phyloP scores from a whole-genome alignment of 2,113 vertebrate species.

The Tauraco erythrolophus region DNA sequence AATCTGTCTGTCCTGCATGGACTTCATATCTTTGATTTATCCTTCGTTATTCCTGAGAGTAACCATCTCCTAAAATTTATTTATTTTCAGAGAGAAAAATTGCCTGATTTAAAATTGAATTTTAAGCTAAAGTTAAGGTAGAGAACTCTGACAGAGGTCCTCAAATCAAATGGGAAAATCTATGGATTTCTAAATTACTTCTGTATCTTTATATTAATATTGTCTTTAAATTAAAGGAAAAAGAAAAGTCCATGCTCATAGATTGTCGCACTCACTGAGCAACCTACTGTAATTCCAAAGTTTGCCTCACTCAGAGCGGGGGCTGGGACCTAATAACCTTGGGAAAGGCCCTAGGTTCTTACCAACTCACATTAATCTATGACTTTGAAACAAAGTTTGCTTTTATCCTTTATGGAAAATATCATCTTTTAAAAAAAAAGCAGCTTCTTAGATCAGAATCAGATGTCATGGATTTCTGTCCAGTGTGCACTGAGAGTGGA shows the following conservation, averaged over 20 bases:
- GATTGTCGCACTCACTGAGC: not conserved
- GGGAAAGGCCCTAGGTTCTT: not conserved
- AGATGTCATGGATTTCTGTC: not conserved
- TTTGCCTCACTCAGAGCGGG: not conserved
- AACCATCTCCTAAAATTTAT: not conserved
- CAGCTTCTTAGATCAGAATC: not conserved
- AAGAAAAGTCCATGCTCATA: not conserved
- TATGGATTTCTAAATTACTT: not conserved
- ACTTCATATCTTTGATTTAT: not conserved
- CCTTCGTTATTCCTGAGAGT: not conserved
- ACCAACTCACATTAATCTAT: not conserved
- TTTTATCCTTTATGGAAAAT: not conserved
- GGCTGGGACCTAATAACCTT: not conserved
- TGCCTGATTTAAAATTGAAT: not conserved
- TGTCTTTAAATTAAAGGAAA: not conserved
- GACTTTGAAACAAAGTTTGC: not conserved
- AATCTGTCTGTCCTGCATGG: too few species aligned
- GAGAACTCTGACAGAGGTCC: not conserved
- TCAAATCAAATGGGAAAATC: not conserved
- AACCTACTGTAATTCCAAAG: too few species aligned
- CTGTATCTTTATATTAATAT: not conserved
- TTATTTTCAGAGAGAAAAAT: not conserved
- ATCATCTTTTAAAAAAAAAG: not conserved
- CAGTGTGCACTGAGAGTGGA: not conserved
- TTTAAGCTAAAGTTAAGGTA: not conserved